Evolutionary conservation across 2,888 invertebrate genomes (phyloP), one percentile per base, ranked within the genome.

Genomic region (Flexamia atlantica): DNA sequence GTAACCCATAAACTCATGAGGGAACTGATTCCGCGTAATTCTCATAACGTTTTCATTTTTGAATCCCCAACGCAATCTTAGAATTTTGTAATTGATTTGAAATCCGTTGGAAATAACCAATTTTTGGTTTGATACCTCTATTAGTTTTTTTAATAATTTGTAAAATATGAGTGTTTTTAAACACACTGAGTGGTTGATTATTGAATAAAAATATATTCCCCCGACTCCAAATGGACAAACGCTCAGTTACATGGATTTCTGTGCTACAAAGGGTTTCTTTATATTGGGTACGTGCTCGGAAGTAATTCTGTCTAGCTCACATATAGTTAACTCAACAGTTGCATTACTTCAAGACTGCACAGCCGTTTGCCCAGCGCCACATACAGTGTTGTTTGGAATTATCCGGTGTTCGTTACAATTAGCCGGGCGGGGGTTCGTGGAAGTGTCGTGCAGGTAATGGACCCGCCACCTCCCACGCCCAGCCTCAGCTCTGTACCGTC

Each of bases 1-100:
- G 40, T 76, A 76, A 76, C 76, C 76, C 46, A 76, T 76, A 76
- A 76, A 76, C 76, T 76, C 76, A 76, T 76, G 7, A 46, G 76
- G 76, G 76, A 76, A 42, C 76, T 42, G 46, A 42, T 46, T 76
- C 46, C 12, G 20, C 76, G 23, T 76, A 76, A 76, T 46, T 76
- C 76, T 42, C 50, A 40, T 76, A 42, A 28, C 23, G 25, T 46
- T 72, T 76, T 76, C 32, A 70, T 70, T 70, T 70, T 70, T 36
- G 20, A 70, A 36, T 70, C 70, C 40, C 70, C 10, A 9, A 36
- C 9, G 4, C 9, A 36, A 7, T 36, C 36, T 36, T 9, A 36
- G 36, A 7, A 36, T 36, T 36, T 9, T 36, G 9, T 36, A 36
- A 36, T 36, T 36, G 4, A 36, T 36, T 36, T 36, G 4, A 36